These are phyloP conservation scores for Diacarnus erythraeanus DNA, from an alignment of 37 sponge, comb jelly and placozoan species.

Conservation along the genomic window DNA sequence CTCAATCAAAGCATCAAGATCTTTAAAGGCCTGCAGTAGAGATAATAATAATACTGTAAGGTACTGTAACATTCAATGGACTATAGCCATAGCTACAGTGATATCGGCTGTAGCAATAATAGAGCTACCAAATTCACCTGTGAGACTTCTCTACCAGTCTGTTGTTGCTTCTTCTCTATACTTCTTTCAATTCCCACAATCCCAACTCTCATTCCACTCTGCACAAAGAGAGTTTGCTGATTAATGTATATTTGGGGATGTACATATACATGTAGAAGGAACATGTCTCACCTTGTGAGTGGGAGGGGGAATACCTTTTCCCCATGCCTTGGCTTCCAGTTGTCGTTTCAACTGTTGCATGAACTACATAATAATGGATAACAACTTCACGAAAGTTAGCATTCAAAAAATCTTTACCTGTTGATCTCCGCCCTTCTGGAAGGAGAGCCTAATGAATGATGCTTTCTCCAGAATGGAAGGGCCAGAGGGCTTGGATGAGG, in stretches of 20 bases:
- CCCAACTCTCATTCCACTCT: constrained; percentile 56
- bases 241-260: background rate
- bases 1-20: constrained; percentile 92
- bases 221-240: background rate
- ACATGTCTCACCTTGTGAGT: background rate
- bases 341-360: constrained; percentile 28
- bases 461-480: constrained; percentile 61
- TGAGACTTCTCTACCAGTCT: constrained; percentile 70
- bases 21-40: constrained; percentile 90
- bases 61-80: background rate
- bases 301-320: constrained; percentile 37
- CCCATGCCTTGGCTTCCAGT: constrained; percentile 64
- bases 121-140: constrained; percentile 22
- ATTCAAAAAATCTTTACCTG: constrained; percentile 45
- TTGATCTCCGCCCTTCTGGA: constrained; percentile 86
- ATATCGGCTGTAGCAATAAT: background rate
- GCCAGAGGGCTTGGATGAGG: constrained; percentile 57
- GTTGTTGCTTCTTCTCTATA: constrained; percentile 76
- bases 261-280: background rate
- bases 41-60: too few species aligned
- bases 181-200: constrained; percentile 91
- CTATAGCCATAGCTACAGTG: background rate
- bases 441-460: constrained; percentile 81
- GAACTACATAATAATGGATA: constrained; percentile 24
- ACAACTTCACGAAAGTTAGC: background rate